phyloP scores from a whole-genome alignment of 2,797 vertebrate genomes.

The Threskiornis aethiopicus region DNA sequence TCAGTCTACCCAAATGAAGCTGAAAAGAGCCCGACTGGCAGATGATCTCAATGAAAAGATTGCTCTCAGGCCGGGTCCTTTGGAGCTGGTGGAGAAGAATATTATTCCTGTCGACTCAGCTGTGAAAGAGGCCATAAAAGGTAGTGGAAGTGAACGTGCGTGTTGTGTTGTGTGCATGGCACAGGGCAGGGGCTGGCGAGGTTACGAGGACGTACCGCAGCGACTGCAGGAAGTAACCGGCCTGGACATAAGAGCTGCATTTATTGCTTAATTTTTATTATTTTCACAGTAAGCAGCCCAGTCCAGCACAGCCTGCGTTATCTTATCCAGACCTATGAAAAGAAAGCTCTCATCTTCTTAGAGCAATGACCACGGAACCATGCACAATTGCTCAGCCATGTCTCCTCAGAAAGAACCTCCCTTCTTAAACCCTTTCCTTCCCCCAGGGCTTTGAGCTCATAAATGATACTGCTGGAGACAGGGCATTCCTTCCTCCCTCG shows the following conservation, averaged over 20 bases:
- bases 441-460: not conserved
- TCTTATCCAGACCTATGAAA: not conserved
- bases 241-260: not conserved
- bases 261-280: not conserved
- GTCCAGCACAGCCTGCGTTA: not conserved
- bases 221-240: not conserved
- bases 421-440: not conserved
- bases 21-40: conserved; percentile 88
- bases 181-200: not conserved
- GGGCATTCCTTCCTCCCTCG: not conserved
- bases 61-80: conserved; percentile 87
- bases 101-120: conserved; percentile 87
- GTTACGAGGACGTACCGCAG: rapidly evolving
- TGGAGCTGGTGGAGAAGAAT: conserved; percentile 93
- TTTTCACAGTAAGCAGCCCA: not conserved
- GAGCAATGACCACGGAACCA: not conserved
- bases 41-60: conserved; percentile 91
- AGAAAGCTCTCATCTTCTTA: not conserved
- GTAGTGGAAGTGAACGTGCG: conserved; percentile 54
- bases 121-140: conserved; percentile 87
- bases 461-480: not conserved
- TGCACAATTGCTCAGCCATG: not conserved
- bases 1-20: conserved; percentile 86
- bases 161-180: not conserved
- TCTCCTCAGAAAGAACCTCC: not conserved